Base-by-base conservation (phyloP, 2,888 invertebrate species). In the Philhelius pedissequus region DNA sequence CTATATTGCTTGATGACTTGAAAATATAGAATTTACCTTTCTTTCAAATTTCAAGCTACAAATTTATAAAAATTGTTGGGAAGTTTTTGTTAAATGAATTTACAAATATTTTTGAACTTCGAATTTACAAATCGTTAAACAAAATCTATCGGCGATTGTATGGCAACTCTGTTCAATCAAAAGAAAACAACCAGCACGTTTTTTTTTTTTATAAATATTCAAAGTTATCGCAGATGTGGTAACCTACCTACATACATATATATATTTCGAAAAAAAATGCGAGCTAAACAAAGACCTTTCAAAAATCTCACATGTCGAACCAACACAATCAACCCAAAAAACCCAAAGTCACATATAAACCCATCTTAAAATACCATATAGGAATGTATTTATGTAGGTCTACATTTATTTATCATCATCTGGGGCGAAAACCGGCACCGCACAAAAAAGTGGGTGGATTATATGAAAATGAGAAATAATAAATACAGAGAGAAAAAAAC, bases 381-480 rank as follows among this genome's bases (percentile, higher is more conserved):
- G 6, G 7, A 20, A 43, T 25, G 1, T 11, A 38, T 20, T 7
- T 35, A 58, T 20, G 13, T 58, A n/a, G n/a, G n/a, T n/a, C n/a
- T n/a, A n/a, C n/a, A n/a, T n/a, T n/a, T n/a, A 75, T 54, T 54
- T 75, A 74, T 80, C 48, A 62, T 79, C 66, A 56, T 62, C 45
- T 62, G 50, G 70, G 76, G 50, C 64, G 18, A 48, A 60, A 38
- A 40, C 25, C 43, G 18, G 30, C 64, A 71, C 20, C 64, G 52
- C 25, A 81, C 64, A 71, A 70, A 82, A 80, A 82, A 77, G 81
- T 82, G 81, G 81, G 81, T 82, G 81, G 81, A 82, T 79, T 81
- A 82, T 81, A 82, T 77, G 69, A 79, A 74, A 74, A 73, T 79
- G 64, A 58, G 43, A 4, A 64, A 62, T n/a, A 66, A 45, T 4